Evolutionary conservation across 2,113 vertebrate species (phyloP).

Genomic region (Isichthys henryi): DNA sequence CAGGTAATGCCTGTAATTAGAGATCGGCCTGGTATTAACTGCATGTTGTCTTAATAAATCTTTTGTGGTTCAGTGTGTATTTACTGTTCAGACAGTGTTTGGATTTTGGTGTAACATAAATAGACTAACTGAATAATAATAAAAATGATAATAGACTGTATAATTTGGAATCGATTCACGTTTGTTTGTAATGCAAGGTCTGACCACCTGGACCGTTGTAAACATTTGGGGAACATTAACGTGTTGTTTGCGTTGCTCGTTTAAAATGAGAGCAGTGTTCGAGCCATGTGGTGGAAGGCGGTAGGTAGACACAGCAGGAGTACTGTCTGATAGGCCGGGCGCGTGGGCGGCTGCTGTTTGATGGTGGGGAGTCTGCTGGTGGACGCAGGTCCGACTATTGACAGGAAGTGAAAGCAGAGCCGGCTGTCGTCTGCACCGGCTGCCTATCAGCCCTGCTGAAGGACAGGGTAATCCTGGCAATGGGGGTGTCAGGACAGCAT

Average conservation of each 20-base stretch:
- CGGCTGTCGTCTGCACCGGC: not conserved
- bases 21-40: not conserved
- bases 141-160: not conserved
- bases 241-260: not conserved
- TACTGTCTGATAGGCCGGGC: not conserved
- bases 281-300: not conserved
- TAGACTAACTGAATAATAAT: not conserved
- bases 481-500: not conserved
- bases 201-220: not conserved
- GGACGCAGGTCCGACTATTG: not conserved
- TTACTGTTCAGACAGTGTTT: not conserved
- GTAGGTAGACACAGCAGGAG: not conserved
- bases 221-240: not conserved
- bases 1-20: not conserved
- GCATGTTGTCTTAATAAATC: not conserved
- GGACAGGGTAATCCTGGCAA: not conserved
- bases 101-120: not conserved
- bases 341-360: not conserved
- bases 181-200: not conserved
- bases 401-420: conserved; percentile 9
- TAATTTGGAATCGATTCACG: not conserved
- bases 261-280: not conserved
- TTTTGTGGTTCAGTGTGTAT: not conserved
- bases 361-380: not conserved
- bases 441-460: not conserved